A percentile compares a stretch with the other conserved stretches of the same genome.
Conservation (phyloP, 2,888 invertebrate species). For the Ophion costatus region DNA sequence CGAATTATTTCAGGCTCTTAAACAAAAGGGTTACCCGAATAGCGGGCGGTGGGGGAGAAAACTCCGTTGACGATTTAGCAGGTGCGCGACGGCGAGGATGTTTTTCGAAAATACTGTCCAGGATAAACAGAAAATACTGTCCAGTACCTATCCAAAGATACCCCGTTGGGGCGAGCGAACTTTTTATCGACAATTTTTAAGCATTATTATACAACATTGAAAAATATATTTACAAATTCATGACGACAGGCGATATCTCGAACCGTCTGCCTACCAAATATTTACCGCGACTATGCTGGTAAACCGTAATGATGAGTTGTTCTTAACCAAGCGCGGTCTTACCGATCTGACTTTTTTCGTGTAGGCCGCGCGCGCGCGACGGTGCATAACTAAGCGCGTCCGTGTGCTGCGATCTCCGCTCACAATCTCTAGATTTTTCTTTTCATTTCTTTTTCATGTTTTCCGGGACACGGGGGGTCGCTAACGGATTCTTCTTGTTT, state of each 20-base stretch:
- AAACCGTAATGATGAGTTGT: constrained; percentile 56
- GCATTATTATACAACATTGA: neutral
- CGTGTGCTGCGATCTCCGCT: constrained; percentile 77
- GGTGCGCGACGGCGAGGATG: no score
- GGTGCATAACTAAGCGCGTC: constrained; percentile 78
- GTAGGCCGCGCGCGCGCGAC: constrained; percentile 70
- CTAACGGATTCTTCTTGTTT: constrained; percentile 47
- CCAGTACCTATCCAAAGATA: no score
- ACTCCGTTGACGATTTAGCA: no score
- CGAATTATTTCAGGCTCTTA: no score
- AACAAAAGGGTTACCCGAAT: no score
- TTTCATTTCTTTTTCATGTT: constrained; percentile 67
- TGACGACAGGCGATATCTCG: no score
- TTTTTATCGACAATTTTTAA: no score
- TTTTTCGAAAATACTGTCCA: no score
- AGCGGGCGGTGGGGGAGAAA: no score
- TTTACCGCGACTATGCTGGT: constrained; percentile 6
- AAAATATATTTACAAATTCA: neutral
- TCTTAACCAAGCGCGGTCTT: constrained; percentile 71
- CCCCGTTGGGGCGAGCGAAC: no score
- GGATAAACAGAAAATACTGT: no score
- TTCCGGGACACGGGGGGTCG: constrained; percentile 55
- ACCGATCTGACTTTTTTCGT: constrained; percentile 72
- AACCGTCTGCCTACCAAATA: no score
- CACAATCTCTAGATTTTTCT: constrained; percentile 71